These are phyloP conservation scores for Poecile montanus DNA, from an alignment of 2,797 vertebrate genomes.

Conservation along the genomic window DNA sequence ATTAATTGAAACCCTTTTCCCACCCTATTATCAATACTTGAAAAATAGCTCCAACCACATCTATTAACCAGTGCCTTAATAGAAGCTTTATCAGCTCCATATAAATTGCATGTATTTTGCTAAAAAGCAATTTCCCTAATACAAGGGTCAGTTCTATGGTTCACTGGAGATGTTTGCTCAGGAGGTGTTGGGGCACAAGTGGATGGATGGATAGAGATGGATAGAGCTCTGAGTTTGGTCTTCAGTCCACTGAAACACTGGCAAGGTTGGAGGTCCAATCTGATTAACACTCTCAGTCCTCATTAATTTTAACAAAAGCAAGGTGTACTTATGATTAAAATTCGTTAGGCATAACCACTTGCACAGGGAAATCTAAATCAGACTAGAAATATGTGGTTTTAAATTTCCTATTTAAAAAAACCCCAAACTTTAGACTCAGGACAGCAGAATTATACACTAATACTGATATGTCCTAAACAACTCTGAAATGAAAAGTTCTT, in stretches of 20 bases:
- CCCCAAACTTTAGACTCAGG: background rate
- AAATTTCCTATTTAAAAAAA: background rate
- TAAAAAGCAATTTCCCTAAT: constrained; percentile 50
- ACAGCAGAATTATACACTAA: background rate
- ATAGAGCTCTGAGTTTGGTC: background rate
- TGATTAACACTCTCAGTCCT: background rate
- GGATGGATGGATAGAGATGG: background rate
- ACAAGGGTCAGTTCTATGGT: constrained; percentile 22
- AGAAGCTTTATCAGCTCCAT: constrained; percentile 18
- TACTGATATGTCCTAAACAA: background rate
- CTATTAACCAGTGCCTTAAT: constrained; percentile 60
- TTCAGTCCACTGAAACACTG: background rate
- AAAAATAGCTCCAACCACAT: constrained; percentile 57
- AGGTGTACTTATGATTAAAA: background rate
- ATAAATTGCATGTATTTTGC: constrained; percentile 36
- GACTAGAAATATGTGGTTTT: background rate
- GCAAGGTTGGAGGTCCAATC: background rate
- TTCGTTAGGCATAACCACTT: background rate
- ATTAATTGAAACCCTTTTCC: constrained; percentile 59
- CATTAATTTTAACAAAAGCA: background rate
- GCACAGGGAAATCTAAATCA: background rate
- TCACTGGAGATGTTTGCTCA: constrained; percentile 14
- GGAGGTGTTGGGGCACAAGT: background rate
- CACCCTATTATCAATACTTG: constrained; percentile 69
- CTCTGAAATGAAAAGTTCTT: background rate